Evolutionary conservation across 2,888 invertebrate species (phyloP).

Genomic region (Pilophorus perplexus): DNA sequence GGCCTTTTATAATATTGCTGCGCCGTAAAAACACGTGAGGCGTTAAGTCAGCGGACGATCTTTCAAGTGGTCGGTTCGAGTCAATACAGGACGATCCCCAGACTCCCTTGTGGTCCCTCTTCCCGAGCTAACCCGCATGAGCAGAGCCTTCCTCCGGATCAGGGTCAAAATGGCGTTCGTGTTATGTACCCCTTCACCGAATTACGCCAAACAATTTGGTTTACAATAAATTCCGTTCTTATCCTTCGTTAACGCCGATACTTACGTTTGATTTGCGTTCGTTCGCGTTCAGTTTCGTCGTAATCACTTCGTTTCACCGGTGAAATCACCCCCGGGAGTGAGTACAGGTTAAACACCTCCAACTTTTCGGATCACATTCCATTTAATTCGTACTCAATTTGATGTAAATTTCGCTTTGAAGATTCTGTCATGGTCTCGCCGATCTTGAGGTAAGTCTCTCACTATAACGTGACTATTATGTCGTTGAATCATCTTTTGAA

Average conservation of each 20-base stretch:
- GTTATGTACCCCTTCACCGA: constrained; percentile 26
- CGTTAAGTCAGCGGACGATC: too few species aligned
- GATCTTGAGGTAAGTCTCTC: constrained; percentile 3
- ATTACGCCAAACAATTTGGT: constrained; percentile 11
- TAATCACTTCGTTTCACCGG: background rate
- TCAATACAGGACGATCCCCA: too few species aligned
- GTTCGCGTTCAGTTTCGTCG: background rate
- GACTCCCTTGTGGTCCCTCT: too few species aligned
- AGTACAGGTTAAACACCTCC: constrained; percentile 1
- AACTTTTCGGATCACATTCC: background rate
- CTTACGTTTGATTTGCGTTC: background rate
- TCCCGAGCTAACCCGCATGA: constrained; percentile 32
- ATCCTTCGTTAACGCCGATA: constrained; percentile 10
- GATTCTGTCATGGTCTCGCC: constrained; percentile 2
- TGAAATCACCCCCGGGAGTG: background rate
- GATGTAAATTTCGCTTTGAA: constrained; percentile 1
- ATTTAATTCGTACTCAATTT: constrained; percentile 3
- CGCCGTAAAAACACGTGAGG: too few species aligned
- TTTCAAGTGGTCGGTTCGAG: too few species aligned
- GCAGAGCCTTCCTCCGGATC: constrained; percentile 32
- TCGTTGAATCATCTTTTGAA: too few species aligned
- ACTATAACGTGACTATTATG: too few species aligned
- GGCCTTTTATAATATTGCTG: too few species aligned
- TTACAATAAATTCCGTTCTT: constrained; percentile 9
- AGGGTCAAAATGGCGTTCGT: constrained; percentile 43